Evolutionary conservation across 1,140 invertebrate species (phyloP), one percentile per base, ranked within the genome.

Genomic region (Holotrichia oblita): DNA sequence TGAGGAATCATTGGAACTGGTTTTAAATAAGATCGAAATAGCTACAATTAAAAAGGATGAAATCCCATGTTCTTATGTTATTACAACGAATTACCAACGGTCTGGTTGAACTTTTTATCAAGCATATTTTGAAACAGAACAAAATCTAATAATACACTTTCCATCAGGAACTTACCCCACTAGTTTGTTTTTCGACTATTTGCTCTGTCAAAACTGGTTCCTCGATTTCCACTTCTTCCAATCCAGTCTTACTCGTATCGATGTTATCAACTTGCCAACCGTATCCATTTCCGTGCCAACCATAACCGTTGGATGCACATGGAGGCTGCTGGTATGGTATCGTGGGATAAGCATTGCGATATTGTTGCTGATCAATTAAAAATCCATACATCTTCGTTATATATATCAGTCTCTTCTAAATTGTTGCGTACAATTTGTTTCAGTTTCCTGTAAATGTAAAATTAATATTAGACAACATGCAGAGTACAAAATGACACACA

Each of bases 261-360:
- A 81, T 82, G 7, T 84, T 84, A 79, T 86, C 84, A 6, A 84
- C 72, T 79, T 86, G 85, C 85, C 85, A 86, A 44, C 85, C 85
- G 77, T 85, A 86, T 3, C 85, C 85, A 78, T 86, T 86, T 42
- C 85, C 85, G 79, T 83, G 81, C 85, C 85, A 86, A 22, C 85
- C 85, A 73, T 86, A 86, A 44, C 85, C 85, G 75, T 86, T 86
- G 27, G 80, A 74, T 41, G 85, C 85, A 72, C 83, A 79, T 7
- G 85, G 85, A 4, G 84, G 85, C 81, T 85, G 83, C 17, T 84
- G 81, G 73, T 85, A 86, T 34, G 83, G 81, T 40, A 86, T 82
- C 12, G 80, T 77, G 8, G 85, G 85, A 78, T 86, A 86, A 0
- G 85, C 85, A 61, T 84, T 85, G 40, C 80, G 74, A 77, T 86